A percentile compares a stretch with the other conserved stretches of the same genome.
Evolutionary conservation across 2,113 vertebrate genomes (phyloP).

Genomic region (Notarius lentiginosus): DNA sequence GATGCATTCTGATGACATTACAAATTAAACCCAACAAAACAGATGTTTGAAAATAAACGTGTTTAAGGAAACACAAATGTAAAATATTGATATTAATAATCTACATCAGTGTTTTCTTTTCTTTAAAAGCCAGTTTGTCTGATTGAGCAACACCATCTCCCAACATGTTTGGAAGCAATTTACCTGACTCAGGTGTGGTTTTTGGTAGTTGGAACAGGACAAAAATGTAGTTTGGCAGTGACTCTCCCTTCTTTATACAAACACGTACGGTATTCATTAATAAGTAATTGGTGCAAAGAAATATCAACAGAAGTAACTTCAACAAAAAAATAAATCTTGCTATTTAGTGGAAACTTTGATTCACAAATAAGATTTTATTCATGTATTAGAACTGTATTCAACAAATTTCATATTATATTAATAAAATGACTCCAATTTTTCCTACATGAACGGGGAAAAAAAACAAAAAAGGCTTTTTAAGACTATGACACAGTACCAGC

Average conservation of each 20-base stretch:
- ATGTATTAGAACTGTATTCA: conserved; percentile 75
- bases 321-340: neutral
- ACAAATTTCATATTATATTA: conserved; percentile 71
- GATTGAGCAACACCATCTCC: neutral
- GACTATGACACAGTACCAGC: conserved; percentile 75
- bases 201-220: conserved; percentile 16
- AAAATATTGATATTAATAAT: neutral
- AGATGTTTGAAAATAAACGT: neutral
- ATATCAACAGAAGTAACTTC: neutral
- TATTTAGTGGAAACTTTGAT: conserved; percentile 47
- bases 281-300: neutral
- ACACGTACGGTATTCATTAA: neutral
- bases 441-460: conserved; percentile 68
- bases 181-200: conserved; percentile 23
- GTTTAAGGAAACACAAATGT: neutral
- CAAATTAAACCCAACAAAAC: neutral
- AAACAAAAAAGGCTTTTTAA: conserved; percentile 59
- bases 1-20: neutral
- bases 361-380: conserved; percentile 79
- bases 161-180: neutral
- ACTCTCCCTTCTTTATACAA: neutral
- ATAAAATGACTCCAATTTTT: conserved; percentile 73
- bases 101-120: neutral
- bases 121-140: neutral
- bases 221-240: conserved; percentile 22